Percentiles rank a stretch among this genome's conserved stretches.
These are phyloP conservation scores for Euura lappo DNA, from an alignment of 1,140 invertebrate species.

Conservation along the genomic window DNA sequence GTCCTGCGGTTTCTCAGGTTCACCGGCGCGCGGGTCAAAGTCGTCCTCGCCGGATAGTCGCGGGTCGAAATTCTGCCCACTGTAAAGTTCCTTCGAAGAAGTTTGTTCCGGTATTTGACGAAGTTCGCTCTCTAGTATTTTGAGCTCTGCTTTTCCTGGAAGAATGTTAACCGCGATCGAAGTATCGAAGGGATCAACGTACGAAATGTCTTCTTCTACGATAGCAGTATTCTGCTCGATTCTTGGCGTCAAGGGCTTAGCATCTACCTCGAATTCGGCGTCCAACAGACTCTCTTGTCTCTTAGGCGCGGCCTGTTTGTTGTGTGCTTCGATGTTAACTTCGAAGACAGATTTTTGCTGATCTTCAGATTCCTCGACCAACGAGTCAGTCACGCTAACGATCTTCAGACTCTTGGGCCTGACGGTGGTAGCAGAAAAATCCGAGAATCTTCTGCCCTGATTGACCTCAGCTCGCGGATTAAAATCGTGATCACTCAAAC, in stretches of 20 bases:
- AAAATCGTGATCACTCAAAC: conserved; percentile 68
- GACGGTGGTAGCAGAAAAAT: conserved; percentile 34
- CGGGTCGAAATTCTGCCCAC: conserved; percentile 33
- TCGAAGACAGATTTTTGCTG: conserved; percentile 1
- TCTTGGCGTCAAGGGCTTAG: conserved; percentile 71
- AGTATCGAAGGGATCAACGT: conserved; percentile 80
- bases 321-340: conserved; percentile 15
- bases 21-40: conserved; percentile 48
- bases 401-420: conserved; percentile 30
- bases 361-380: conserved; percentile 30
- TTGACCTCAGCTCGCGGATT: conserved; percentile 54
- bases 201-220: conserved; percentile 48
- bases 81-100: conserved; percentile 30
- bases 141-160: conserved; percentile 79
- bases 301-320: conserved; percentile 10
- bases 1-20: conserved; percentile 39
- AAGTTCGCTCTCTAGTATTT: conserved; percentile 76
- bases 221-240: conserved; percentile 51
- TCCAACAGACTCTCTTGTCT: conserved; percentile 56
- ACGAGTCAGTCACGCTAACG: conserved; percentile 15
- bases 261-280: conserved; percentile 67
- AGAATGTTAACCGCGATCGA: conserved; percentile 76
- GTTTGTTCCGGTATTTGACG: conserved; percentile 50
- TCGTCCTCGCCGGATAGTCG: conserved; percentile 42
- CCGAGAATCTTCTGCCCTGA: conserved; percentile 35